Evolutionary conservation across 2,113 vertebrate species (phyloP), one percentile per base, ranked within the genome.

Genomic region (Calyptommatus sinebrachiatus): DNA sequence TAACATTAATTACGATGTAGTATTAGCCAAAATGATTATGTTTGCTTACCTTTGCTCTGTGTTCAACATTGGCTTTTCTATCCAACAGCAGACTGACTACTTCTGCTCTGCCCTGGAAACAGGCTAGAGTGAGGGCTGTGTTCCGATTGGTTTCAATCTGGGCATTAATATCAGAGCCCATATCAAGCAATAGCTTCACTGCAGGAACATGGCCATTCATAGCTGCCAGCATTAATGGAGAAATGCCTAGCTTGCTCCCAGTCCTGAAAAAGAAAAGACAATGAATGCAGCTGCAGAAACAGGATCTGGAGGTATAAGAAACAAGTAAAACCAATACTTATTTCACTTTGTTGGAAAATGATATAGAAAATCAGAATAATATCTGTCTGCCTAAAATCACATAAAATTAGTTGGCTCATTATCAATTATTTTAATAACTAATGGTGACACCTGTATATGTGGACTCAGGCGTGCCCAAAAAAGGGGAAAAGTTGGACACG

Each of bases 61-160:
- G 98, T 88, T 99, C 98, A 1, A 99, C 98, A 1, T 99, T 99
- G 88, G 98, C 98, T 93, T 99, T 99, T 89, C 98, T 97, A 91
- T 99, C 98, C 78, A 99, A 85, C 57, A 99, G 96, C 87, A 99
- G 95, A 86, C 98, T 99, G 91, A 99, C 98, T 10, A 99, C 98
- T 92, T 99, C 98, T 48, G 98, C 97, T 79, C 98, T 94, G 76
- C 98, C 98, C 84, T 99, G 98, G 91, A 99, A 99, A 90, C 98
- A 99, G 85, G 98, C 98, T 81, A 99, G 91, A 24, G 98, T 99
- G 48, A 99, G 95, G 61, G 98, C 98, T 7, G 98, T 99, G 89
- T 99, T 99, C 86, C 98, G 95, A 94, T 99, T 99, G 88, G 98
- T 99, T 93, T 99, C 98, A 71, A 99, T 99, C 79, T 99, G 98